Conservation (phyloP, 2,888 invertebrate species). For the Auanema sp. region DNA sequence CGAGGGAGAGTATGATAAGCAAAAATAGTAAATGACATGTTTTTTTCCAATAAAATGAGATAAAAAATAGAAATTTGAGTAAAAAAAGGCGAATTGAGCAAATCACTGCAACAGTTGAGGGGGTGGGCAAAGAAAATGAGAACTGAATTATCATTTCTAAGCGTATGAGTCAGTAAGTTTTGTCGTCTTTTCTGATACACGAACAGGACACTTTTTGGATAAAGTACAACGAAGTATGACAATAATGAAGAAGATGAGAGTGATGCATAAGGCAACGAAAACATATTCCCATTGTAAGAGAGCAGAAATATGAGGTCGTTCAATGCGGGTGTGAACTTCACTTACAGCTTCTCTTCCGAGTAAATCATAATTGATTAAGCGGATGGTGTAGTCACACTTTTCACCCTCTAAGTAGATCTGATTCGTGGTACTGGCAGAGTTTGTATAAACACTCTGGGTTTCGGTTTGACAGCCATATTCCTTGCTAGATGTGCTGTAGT, state of each 20-base stretch:
- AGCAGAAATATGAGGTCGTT: conserved; percentile 7
- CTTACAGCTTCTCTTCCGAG: conserved; percentile 44
- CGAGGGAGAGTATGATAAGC: too few species aligned
- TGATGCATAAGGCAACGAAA: not conserved
- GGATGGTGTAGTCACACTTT: conserved; percentile 53
- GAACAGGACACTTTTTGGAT: conserved; percentile 3
- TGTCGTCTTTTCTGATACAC: conserved; percentile 32
- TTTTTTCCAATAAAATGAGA: too few species aligned
- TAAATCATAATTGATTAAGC: conserved; percentile 54
- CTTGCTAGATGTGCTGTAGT: conserved; percentile 23
- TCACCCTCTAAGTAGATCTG: conserved; percentile 6
- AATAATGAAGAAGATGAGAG: not conserved
- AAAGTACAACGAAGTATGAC: conserved; percentile 1
- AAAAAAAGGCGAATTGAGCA: too few species aligned
- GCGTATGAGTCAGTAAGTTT: conserved; percentile 33
- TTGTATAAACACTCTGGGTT: conserved; percentile 40
- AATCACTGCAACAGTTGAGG: too few species aligned
- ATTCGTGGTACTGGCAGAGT: conserved; percentile 36
- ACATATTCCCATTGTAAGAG: conserved; percentile 7
- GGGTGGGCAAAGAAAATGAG: too few species aligned
- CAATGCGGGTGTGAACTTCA: conserved; percentile 27
- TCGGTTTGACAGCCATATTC: conserved; percentile 35
- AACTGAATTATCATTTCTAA: not conserved
- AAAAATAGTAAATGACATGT: too few species aligned
- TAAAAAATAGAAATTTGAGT: too few species aligned